phyloP scores from a whole-genome alignment of 2,888 invertebrate genomes.

The Piscicola geometra region DNA sequence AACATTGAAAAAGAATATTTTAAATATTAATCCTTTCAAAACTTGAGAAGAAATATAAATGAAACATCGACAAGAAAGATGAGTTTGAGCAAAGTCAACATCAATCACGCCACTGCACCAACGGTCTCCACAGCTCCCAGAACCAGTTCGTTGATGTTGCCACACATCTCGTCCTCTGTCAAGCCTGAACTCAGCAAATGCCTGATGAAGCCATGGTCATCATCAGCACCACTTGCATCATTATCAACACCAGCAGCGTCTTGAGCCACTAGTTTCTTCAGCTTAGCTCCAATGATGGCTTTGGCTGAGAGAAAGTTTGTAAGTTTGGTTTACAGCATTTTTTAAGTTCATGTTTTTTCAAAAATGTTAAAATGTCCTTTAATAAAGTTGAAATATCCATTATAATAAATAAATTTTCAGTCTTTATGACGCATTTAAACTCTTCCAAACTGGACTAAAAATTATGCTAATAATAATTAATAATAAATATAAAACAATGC shows the following conservation, averaged over 20 bases:
- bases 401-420: background rate
- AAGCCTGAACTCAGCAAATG: conserved; percentile 29
- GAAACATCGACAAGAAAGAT: no score
- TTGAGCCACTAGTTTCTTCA: background rate
- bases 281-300: background rate
- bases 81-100: no score
- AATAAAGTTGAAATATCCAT: background rate
- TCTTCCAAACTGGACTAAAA: no score
- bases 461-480: no score
- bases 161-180: conserved; percentile 36
- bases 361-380: no score
- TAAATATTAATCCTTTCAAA: no score
- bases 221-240: no score
- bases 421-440: background rate
- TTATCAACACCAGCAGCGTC: no score
- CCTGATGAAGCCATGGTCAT: conserved; percentile 32
- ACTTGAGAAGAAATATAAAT: no score
- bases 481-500: no score
- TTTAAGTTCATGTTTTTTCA: background rate
- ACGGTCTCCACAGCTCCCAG: conserved; percentile 41
- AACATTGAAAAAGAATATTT: background rate
- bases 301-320: background rate
- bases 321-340: background rate
- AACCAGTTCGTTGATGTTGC: conserved; percentile 41
- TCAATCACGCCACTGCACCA: background rate